A percentile compares a stretch with the other conserved stretches of the same genome.
Evolutionary conservation across 2,888 invertebrate species (phyloP).

Genomic region (Leptinotarsa juncta): DNA sequence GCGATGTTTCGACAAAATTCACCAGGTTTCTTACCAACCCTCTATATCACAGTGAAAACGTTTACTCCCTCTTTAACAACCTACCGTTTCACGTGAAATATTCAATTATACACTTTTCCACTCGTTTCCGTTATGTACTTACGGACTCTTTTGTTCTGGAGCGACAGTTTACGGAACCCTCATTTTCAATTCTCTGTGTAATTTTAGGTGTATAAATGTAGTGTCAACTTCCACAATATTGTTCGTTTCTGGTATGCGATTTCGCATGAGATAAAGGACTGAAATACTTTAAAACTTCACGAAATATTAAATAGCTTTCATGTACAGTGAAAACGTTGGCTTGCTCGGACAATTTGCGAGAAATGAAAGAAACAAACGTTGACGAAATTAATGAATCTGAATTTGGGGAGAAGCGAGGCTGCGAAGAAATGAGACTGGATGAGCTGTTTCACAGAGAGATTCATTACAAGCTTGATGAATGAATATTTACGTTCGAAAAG

Average conservation of each 20-base stretch:
- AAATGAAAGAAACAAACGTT: not conserved
- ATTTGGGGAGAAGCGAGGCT: not conserved
- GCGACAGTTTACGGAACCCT: not conserved
- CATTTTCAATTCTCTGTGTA: conserved; percentile 12
- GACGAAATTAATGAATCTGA: not conserved
- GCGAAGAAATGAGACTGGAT: too few relatives aligned
- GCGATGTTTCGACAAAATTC: not conserved
- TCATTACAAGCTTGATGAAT: too few relatives aligned
- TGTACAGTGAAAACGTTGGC: not conserved
- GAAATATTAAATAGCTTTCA: not conserved
- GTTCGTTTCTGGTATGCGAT: not conserved
- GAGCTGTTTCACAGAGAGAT: too few relatives aligned
- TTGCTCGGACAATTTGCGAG: not conserved
- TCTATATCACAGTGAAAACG: not conserved
- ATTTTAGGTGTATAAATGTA: not conserved
- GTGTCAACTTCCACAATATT: conserved; percentile 1
- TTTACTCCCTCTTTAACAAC: not conserved
- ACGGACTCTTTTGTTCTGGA: not conserved
- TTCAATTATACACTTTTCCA: not conserved
- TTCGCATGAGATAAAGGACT: not conserved
- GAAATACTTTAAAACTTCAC: not conserved
- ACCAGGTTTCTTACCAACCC: too few relatives aligned
- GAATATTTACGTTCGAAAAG: too few relatives aligned
- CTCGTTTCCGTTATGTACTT: not conserved
- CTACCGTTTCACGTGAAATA: not conserved